phyloP scores from a whole-genome alignment of 1,140 invertebrate genomes.

The Drosophila prosaltans region DNA sequence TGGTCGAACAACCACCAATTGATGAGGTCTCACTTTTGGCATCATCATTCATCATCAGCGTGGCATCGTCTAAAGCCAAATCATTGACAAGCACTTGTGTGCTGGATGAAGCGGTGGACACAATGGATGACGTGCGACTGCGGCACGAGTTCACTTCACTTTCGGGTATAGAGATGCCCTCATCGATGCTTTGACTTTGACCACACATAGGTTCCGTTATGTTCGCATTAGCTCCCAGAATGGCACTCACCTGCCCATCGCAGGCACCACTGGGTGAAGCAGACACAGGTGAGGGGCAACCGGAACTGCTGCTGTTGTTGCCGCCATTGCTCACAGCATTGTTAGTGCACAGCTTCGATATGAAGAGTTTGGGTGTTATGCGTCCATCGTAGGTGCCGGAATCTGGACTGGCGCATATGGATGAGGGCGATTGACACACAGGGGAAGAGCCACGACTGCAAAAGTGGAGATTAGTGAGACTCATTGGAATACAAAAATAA shows the following conservation, averaged over 20 bases:
- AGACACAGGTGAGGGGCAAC: conserved; percentile 72
- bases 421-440: conserved; percentile 80
- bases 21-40: conserved; percentile 77
- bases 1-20: conserved; percentile 69
- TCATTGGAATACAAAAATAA: background rate
- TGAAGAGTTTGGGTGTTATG: conserved; percentile 76
- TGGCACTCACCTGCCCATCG: conserved; percentile 35
- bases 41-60: conserved; percentile 70
- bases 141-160: conserved; percentile 60
- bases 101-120: conserved; percentile 63
- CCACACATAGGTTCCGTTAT: conserved; percentile 60
- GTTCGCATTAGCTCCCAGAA: background rate
- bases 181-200: conserved; percentile 70
- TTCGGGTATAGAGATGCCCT: conserved; percentile 72
- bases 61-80: conserved; percentile 65
- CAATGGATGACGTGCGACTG: conserved; percentile 67
- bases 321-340: conserved; percentile 53
- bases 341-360: conserved; percentile 76
- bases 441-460: conserved; percentile 85
- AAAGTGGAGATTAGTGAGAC: conserved; percentile 47
- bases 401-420: conserved; percentile 78
- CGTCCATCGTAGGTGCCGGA: conserved; percentile 79
- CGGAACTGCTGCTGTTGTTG: conserved; percentile 69
- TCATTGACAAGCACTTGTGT: conserved; percentile 68
- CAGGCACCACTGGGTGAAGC: conserved; percentile 57